Conservation (phyloP, 2,113 vertebrate species). For the Hystrix cristata region DNA sequence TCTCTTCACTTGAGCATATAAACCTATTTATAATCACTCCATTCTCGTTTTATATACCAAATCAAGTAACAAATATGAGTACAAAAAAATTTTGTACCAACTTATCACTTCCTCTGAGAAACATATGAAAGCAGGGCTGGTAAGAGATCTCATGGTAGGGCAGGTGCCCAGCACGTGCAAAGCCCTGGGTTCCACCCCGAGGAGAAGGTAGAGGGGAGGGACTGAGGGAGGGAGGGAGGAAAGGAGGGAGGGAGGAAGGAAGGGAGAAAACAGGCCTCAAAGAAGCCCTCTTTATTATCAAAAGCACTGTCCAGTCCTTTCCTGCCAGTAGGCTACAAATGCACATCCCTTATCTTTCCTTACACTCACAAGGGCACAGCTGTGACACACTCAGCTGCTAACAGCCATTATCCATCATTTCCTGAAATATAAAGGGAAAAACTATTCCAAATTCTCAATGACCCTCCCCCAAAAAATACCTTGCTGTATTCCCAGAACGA, state of each 20-base stretch:
- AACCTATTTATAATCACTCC: background rate
- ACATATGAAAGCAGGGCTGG: background rate
- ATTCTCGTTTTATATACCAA: background rate
- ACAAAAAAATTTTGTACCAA: background rate
- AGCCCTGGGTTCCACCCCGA: background rate
- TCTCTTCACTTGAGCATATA: background rate
- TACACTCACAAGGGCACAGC: background rate
- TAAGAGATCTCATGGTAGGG: background rate
- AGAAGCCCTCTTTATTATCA: background rate
- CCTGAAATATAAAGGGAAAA: background rate
- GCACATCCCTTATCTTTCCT: accelerated
- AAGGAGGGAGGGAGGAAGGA: accelerated
- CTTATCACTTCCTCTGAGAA: constrained; percentile 21
- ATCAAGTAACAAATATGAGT: constrained; percentile 5
- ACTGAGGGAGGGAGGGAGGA: too few species aligned
- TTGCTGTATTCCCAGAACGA: background rate
- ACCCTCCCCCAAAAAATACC: background rate
- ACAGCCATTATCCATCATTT: background rate
- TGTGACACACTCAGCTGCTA: background rate
- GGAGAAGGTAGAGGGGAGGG: accelerated
- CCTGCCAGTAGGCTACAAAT: accelerated
- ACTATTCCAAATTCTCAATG: background rate
- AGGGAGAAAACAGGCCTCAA: background rate
- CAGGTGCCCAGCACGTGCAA: background rate
- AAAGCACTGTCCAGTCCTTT: background rate